phyloP scores from a whole-genome alignment of 2,797 vertebrate genomes.

The Chelmon rostratus region DNA sequence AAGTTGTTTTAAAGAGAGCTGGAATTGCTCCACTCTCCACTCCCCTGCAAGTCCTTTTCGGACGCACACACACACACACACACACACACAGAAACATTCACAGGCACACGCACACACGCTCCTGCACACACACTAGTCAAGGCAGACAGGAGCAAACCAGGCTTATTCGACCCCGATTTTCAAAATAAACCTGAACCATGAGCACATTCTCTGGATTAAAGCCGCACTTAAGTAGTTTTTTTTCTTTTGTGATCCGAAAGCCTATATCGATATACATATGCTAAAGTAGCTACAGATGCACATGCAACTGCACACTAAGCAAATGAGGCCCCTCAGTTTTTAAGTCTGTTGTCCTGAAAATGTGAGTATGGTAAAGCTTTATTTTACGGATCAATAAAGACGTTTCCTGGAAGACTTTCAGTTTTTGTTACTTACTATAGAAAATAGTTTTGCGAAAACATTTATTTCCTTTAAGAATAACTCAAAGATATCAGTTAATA shows the following conservation, averaged over 20 bases:
- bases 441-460: no score
- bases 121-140: conserved; percentile 45
- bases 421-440: no score
- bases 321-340: no score
- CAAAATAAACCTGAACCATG: conserved; percentile 40
- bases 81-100: conserved; percentile 9
- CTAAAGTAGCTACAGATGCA: not conserved
- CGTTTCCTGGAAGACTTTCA: not conserved
- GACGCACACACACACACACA: conserved; percentile 24
- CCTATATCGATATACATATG: not conserved
- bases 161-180: not conserved
- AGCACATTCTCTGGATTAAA: no score
- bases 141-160: not conserved
- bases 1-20: conserved; percentile 86
- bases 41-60: conserved; percentile 80
- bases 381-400: no score
- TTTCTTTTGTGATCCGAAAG: not conserved
- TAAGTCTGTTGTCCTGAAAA: not conserved
- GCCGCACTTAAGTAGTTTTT: not conserved
- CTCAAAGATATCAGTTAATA: not conserved
- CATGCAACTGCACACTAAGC: not conserved
- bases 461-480: not conserved
- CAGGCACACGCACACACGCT: conserved; percentile 16
- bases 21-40: conserved; percentile 85
- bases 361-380: not conserved